Evolutionary conservation across 2,888 invertebrate species (phyloP).

Genomic region (Tinea semifulvella): DNA sequence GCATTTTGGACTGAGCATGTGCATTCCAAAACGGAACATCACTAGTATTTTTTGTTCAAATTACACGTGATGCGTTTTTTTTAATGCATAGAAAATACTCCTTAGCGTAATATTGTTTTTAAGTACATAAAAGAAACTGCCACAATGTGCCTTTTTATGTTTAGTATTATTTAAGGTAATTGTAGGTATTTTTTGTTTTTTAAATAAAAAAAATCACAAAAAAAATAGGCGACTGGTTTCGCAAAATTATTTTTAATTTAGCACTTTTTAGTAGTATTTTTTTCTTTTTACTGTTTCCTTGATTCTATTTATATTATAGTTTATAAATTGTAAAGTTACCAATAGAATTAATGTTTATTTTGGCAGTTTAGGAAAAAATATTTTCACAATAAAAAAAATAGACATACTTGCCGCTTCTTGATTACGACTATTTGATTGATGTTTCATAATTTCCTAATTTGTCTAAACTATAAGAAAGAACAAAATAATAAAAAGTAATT

Average conservation of each 20-base stretch:
- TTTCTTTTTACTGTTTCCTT: constrained; percentile 20
- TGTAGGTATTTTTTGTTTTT: constrained; percentile 20
- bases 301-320: constrained; percentile 27
- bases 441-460: constrained; percentile 36
- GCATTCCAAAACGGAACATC: not conserved
- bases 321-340: constrained; percentile 57
- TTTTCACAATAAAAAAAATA: constrained; percentile 22
- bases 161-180: constrained; percentile 22
- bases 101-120: constrained; percentile 34
- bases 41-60: constrained; percentile 3
- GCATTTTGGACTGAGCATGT: too few relatives aligned
- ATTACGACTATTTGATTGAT: constrained; percentile 39
- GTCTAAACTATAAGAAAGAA: constrained; percentile 50
- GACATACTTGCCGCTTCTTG: constrained; percentile 46
- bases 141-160: constrained; percentile 61
- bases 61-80: constrained; percentile 2
- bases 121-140: constrained; percentile 54
- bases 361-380: constrained; percentile 23
- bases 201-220: too few relatives aligned
- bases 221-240: constrained; percentile 55
- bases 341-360: constrained; percentile 41
- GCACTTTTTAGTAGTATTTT: not conserved
- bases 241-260: constrained; percentile 23
- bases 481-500: constrained; percentile 47
- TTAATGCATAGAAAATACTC: constrained; percentile 12